These are phyloP conservation scores for Drosophila aff. DNA, from an alignment of 1,140 invertebrate species.

Conservation along the genomic window DNA sequence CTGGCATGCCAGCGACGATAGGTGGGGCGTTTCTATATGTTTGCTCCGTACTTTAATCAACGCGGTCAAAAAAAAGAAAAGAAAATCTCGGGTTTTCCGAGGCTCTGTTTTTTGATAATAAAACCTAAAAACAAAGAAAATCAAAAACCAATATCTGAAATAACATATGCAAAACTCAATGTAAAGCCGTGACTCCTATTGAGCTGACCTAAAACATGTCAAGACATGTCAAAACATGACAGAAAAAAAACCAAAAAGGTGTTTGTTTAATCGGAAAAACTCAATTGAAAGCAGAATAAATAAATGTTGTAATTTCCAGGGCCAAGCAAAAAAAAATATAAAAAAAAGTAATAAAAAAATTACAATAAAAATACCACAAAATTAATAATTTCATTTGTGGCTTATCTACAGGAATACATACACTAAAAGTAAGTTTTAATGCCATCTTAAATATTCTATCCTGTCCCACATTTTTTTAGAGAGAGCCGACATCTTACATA, in stretches of 20 bases:
- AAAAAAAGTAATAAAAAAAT: constrained; percentile 34
- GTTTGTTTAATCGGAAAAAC: constrained; percentile 39
- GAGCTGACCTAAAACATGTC: constrained; percentile 50
- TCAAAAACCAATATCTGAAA: constrained; percentile 6
- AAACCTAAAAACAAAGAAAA: constrained; percentile 7
- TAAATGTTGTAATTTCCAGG: constrained; percentile 74
- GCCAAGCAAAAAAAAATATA: constrained; percentile 32
- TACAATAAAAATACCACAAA: constrained; percentile 5
- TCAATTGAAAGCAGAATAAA: constrained; percentile 34
- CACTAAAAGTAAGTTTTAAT: not conserved
- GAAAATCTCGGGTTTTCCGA: constrained; percentile 8
- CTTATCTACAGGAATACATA: not conserved
- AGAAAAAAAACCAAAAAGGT: constrained; percentile 14
- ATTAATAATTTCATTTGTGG: not conserved
- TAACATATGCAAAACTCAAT: constrained; percentile 29
- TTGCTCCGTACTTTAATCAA: constrained; percentile 8
- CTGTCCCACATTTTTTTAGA: no score
- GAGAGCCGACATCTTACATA: no score
- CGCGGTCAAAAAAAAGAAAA: not conserved
- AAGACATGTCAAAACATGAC: constrained; percentile 5
- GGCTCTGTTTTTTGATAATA: constrained; percentile 48
- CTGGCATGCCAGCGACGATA: not conserved
- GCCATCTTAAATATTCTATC: no score
- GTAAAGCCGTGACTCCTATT: constrained; percentile 65
- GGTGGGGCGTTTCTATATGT: constrained; percentile 28